A percentile compares a stretch with the other conserved stretches of the same genome.
Evolutionary conservation across 2,888 invertebrate genomes (phyloP).

Genomic region (Eupithecia pulchellata): DNA sequence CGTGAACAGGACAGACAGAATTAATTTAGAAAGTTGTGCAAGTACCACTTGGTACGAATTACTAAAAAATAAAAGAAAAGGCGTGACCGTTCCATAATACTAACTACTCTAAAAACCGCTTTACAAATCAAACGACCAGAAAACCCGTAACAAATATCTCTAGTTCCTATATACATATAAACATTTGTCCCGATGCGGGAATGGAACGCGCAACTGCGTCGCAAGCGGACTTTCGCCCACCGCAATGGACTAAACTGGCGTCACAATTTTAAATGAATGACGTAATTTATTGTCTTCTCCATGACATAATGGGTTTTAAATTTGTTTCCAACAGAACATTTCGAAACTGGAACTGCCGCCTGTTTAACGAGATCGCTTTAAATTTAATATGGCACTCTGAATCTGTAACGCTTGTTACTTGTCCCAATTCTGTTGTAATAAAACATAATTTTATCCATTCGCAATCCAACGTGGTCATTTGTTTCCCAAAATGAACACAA

Average conservation of each 20-base stretch:
- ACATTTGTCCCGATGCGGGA: no score
- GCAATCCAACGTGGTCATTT: background rate
- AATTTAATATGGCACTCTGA: background rate
- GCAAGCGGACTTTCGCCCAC: no score
- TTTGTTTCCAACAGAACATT: conserved; percentile 34
- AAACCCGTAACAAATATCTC: no score
- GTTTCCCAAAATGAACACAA: background rate
- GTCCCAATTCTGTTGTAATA: background rate
- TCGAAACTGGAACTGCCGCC: conserved; percentile 20
- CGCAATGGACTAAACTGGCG: conserved; percentile 6
- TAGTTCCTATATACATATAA: no score
- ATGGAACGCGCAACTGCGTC: no score
- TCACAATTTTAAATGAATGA: conserved; percentile 41
- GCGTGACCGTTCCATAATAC: no score
- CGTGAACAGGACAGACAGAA: no score
- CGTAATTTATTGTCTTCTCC: conserved; percentile 42
- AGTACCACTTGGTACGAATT: no score
- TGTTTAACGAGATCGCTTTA: conserved; percentile 15
- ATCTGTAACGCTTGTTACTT: background rate
- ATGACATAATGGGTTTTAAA: conserved; percentile 44
- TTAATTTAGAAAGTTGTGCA: no score
- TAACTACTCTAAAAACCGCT: no score
- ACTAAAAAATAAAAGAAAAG: no score
- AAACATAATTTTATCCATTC: background rate
- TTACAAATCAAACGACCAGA: no score